Conservation (phyloP, 2,797 vertebrate species). For the Tragopan temminckii region DNA sequence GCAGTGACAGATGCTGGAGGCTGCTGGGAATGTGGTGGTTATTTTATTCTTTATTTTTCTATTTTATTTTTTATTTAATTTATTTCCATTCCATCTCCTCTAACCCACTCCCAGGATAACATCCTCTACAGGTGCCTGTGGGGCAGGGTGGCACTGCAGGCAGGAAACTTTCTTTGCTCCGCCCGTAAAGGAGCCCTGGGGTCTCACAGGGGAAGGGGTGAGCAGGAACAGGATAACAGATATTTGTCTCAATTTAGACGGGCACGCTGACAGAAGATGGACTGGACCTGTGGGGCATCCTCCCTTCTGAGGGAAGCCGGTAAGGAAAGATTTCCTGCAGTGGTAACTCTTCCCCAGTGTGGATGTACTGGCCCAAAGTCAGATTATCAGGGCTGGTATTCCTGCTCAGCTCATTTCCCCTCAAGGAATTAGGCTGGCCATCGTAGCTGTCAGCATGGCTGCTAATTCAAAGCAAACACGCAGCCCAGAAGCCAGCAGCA, state of each 20-base stretch:
- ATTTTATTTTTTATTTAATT: background rate
- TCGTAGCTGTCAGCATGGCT: accelerated
- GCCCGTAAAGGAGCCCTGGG: background rate
- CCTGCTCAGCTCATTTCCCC: background rate
- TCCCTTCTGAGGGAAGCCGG: constrained; percentile 61
- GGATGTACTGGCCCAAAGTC: background rate
- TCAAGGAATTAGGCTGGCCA: background rate
- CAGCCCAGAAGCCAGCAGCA: background rate
- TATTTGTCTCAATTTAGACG: constrained; percentile 57
- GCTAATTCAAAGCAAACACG: constrained; percentile 19
- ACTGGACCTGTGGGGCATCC: constrained; percentile 77
- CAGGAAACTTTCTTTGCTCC: background rate
- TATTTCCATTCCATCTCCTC: background rate
- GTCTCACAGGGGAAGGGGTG: accelerated
- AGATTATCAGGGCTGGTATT: background rate
- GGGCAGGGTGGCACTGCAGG: accelerated
- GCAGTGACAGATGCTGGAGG: background rate
- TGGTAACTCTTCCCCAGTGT: background rate
- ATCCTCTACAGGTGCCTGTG: background rate
- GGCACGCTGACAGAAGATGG: constrained; percentile 81
- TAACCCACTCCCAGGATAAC: background rate
- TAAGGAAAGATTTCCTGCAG: constrained; percentile 30
- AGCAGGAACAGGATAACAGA: background rate
- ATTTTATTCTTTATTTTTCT: background rate
- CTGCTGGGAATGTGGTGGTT: background rate